Evolutionary conservation across 23 tunicate genomes (phyloP).

Genomic region (Ascidia mentula): DNA sequence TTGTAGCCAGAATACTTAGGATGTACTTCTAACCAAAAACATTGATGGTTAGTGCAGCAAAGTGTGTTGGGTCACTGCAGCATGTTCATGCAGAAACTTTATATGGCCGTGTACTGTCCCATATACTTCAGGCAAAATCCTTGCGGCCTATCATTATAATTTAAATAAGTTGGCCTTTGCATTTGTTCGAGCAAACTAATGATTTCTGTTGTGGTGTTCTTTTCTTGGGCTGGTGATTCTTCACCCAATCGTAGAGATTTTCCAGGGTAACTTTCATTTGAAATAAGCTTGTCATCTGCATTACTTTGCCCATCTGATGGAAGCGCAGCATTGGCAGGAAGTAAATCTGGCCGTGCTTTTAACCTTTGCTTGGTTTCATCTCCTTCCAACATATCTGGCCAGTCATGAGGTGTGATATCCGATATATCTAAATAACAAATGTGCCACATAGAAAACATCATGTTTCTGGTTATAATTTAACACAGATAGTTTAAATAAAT

Average conservation of each 20-base stretch:
- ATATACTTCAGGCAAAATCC: constrained; percentile 84
- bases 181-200: constrained; percentile 63
- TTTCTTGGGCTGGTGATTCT: constrained; percentile 15
- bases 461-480: too few relatives aligned
- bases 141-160: constrained; percentile 32
- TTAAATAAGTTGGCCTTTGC: constrained; percentile 43
- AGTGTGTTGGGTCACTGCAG: too few relatives aligned
- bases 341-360: constrained; percentile 32
- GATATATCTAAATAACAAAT: background rate
- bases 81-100: too few relatives aligned
- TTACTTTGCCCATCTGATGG: background rate
- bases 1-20: too few relatives aligned
- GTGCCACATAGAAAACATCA: background rate
- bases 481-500: too few relatives aligned
- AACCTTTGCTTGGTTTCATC: constrained; percentile 25
- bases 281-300: background rate
- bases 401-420: constrained; percentile 12
- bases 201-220: constrained; percentile 50
- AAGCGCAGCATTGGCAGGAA: constrained; percentile 36
- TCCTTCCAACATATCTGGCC: constrained; percentile 63
- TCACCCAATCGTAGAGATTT: constrained; percentile 27
- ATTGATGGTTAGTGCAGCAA: too few relatives aligned
- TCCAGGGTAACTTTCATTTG: constrained; percentile 22
- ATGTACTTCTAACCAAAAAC: too few relatives aligned
- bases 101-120: constrained; percentile 74